Evolutionary conservation across 2,113 vertebrate genomes (phyloP).

Genomic region (Coryphaenoides rupestris): DNA sequence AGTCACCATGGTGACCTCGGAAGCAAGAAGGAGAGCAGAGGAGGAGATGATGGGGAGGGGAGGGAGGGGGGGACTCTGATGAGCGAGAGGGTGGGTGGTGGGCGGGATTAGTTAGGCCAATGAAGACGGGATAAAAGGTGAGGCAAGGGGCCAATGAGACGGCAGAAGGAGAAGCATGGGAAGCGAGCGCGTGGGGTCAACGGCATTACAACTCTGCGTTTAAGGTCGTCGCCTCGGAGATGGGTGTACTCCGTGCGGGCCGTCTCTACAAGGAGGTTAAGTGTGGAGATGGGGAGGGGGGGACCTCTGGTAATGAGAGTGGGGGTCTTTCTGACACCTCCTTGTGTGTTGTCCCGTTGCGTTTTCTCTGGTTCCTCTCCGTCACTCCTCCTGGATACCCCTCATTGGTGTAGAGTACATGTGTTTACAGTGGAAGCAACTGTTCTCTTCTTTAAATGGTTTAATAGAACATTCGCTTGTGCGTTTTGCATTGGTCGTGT

Average conservation of each 20-base stretch:
- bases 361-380: background rate
- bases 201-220: background rate
- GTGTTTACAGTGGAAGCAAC: too few species aligned
- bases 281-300: background rate
- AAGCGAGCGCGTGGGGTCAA: slow-evolving; percentile 8
- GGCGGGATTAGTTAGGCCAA: too few species aligned
- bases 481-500: too few species aligned
- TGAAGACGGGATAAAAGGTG: background rate
- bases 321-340: background rate
- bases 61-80: too few species aligned
- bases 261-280: slow-evolving; percentile 5
- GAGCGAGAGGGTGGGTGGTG: too few species aligned
- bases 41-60: background rate
- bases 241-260: too few species aligned
- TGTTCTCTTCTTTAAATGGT: too few species aligned
- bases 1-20: slow-evolving; percentile 64
- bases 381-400: background rate
- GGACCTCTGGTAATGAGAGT: slow-evolving; percentile 13
- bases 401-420: too few species aligned
- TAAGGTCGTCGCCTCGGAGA: slow-evolving; percentile 1
- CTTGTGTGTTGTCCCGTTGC: background rate
- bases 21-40: slow-evolving; percentile 23
- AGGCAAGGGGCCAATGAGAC: background rate
- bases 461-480: too few species aligned
- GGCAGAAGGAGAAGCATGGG: background rate